Base-by-base conservation (phyloP, 1,140 invertebrate genomes). In the Sarcophaga bullata region DNA sequence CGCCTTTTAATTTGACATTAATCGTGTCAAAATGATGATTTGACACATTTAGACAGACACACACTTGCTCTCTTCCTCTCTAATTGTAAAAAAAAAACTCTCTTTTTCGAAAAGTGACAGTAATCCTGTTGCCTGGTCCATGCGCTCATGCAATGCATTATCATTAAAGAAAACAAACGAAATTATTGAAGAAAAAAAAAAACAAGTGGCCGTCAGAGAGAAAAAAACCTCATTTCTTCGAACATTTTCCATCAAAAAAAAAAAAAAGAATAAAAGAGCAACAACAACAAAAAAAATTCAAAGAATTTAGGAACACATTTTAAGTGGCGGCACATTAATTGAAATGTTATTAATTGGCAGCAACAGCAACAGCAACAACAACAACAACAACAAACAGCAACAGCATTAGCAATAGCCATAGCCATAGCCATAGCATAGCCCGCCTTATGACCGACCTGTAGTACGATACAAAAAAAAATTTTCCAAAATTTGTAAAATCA, bases 1-100 rank as follows among this genome's bases (percentile, higher is more conserved):
- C 58, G 80, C 73, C 80, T 80, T 68, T 58, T 75, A 83, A 83
- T 78, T 81, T 83, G 82, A 83, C 80, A 47, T 80, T 83, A 83
- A 83, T 83, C 82, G 80, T 76, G 82, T 83, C 80, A 83, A 83
- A 83, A 81, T 68, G 80, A 83, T 83, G 82, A 83, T 75, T 83
- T 80, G 68, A 58, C 82, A 83, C 19, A 54, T 83, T 48, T 78
- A 17, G 50, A 52, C 75, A 78, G 25, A 37, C 25, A 37, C 1
- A 37, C 25, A 37, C 17, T 75, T 47, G 9, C 13, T 50, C 47
- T 52, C 11, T 54, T 25, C 62, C 54, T 81, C 50, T 37, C 25
- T 37, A 37, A 37, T 48, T 49, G 10, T 19, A 13, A 47, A 48
- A 10, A 72, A n/a, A 49, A 47, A 46, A 58, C 37, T 81, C 49